These are phyloP conservation scores for Peromyscus polionotus DNA, from an alignment of 2,113 vertebrate genomes.

Conservation along the genomic window DNA sequence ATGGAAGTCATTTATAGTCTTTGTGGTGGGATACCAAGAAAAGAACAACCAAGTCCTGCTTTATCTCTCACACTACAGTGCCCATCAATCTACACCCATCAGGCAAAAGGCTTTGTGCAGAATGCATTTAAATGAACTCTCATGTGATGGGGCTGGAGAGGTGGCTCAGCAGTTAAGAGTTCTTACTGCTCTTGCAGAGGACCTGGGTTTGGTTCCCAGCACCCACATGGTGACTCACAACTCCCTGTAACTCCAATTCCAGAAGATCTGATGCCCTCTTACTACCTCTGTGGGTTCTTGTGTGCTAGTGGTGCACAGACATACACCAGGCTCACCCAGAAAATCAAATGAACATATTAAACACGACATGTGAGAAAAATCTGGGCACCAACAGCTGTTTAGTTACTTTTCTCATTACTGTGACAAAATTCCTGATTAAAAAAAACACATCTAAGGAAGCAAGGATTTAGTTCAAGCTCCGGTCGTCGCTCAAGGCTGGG, in stretches of 20 bases:
- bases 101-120: not conserved
- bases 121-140: not conserved
- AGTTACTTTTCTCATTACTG: not conserved
- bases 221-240: not conserved
- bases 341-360: not conserved
- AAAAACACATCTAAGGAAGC: no score
- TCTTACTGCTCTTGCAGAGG: not conserved
- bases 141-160: no score
- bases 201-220: not conserved
- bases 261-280: not conserved
- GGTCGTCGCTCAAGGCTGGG: not conserved
- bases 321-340: not conserved
- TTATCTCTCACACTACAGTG: not conserved
- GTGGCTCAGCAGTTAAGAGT: not conserved
- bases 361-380: not conserved
- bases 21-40: not conserved
- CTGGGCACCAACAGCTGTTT: not conserved
- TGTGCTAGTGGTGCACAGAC: not conserved
- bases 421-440: not conserved
- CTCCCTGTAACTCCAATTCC: not conserved
- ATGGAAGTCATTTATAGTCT: not conserved
- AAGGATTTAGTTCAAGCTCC: not conserved
- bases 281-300: not conserved
- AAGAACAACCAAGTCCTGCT: fast-evolving
- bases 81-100: no score